These are phyloP conservation scores for Meda fulgida DNA, from an alignment of 2,797 vertebrate genomes.

Conservation along the genomic window DNA sequence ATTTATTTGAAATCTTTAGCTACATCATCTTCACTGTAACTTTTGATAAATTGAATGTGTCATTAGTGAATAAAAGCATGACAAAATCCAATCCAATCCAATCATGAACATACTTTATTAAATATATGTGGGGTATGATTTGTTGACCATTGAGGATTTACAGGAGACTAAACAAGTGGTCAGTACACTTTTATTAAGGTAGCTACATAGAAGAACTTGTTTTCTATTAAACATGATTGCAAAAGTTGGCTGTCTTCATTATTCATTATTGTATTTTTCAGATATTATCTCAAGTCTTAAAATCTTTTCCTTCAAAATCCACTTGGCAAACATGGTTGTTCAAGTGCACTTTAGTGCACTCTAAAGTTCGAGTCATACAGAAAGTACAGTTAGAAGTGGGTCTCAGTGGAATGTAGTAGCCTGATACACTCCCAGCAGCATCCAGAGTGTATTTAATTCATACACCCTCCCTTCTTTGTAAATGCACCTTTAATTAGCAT, in stretches of 20 bases:
- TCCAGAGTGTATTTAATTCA: constrained; percentile 37
- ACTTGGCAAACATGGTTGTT: not conserved
- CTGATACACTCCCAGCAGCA: constrained; percentile 10
- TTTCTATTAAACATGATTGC: not conserved
- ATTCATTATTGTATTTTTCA: constrained; percentile 3
- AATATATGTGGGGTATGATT: not conserved
- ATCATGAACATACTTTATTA: not conserved
- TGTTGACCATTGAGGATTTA: not conserved
- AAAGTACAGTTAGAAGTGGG: not conserved
- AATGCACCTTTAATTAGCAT: constrained; percentile 62
- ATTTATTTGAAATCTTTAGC: too few relatives aligned
- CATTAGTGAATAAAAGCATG: too few relatives aligned
- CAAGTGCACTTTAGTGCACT: not conserved
- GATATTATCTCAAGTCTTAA: not conserved
- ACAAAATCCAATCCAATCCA: not conserved
- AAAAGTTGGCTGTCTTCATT: not conserved
- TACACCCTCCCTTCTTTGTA: constrained; percentile 39
- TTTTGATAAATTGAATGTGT: too few relatives aligned
- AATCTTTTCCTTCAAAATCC: not conserved
- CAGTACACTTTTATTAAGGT: not conserved
- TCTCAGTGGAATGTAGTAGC: not conserved
- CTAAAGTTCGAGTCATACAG: constrained; percentile 4
- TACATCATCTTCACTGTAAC: too few relatives aligned
- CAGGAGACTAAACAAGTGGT: not conserved
- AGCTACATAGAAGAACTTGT: not conserved